These are phyloP conservation scores for Ellobium chinense DNA, from an alignment of 2,888 invertebrate genomes.

Conservation along the genomic window DNA sequence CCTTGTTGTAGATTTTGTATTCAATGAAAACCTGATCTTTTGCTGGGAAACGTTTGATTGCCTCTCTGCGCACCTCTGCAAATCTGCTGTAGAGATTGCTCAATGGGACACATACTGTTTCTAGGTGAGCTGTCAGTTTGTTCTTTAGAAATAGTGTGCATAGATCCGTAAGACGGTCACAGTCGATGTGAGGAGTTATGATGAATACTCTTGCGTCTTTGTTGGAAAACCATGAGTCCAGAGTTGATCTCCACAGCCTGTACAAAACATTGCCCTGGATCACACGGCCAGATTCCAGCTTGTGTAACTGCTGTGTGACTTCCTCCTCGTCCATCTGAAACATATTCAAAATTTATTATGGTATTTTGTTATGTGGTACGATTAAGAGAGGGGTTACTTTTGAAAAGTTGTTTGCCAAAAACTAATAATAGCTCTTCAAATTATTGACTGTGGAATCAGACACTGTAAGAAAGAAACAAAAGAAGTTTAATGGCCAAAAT, in stretches of 20 bases:
- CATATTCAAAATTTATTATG: neutral
- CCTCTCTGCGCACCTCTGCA: conserved; percentile 58
- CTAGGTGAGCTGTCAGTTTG: conserved; percentile 62
- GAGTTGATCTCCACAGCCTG: conserved; percentile 71
- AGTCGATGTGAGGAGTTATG: conserved; percentile 71
- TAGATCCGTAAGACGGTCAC: conserved; percentile 65
- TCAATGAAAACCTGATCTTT: conserved; percentile 69
- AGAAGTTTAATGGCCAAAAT: too few relatives aligned
- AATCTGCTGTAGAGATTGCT: conserved; percentile 57
- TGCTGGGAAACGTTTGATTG: conserved; percentile 56
- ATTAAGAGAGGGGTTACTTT: too few relatives aligned
- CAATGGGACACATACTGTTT: conserved; percentile 63
- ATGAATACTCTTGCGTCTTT: conserved; percentile 65
- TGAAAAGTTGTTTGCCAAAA: too few relatives aligned
- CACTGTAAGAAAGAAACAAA: too few relatives aligned
- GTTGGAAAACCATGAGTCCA: conserved; percentile 69
- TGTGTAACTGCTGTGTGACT: conserved; percentile 51
- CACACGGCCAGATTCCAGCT: conserved; percentile 56
- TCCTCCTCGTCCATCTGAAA: conserved; percentile 29
- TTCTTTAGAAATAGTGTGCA: conserved; percentile 65
- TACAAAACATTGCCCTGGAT: conserved; percentile 68
- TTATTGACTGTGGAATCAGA: too few relatives aligned
- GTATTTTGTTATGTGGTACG: too few relatives aligned
- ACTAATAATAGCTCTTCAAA: too few relatives aligned
- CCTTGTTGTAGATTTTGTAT: conserved; percentile 66